Conservation (phyloP, 2,888 invertebrate genomes). For the Tenthredo amoena region DNA sequence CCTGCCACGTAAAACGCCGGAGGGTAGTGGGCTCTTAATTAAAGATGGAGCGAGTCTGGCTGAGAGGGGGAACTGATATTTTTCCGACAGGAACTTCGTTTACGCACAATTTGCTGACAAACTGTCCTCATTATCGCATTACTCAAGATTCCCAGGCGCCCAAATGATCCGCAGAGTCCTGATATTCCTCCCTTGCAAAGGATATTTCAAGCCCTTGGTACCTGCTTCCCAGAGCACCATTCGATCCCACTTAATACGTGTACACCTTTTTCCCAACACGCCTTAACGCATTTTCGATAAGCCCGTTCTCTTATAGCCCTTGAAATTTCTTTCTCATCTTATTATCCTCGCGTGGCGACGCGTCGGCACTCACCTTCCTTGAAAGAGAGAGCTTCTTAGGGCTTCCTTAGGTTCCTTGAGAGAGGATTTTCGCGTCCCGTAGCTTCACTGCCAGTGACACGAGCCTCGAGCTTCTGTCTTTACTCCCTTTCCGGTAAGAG, state of each 20-base stretch:
- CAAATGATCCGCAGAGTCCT: background rate
- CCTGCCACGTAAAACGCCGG: background rate
- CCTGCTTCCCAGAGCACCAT: background rate
- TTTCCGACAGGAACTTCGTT: conserved; percentile 17
- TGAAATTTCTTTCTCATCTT: conserved; percentile 36
- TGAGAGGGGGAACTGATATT: background rate
- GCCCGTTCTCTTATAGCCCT: background rate
- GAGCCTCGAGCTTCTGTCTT: background rate
- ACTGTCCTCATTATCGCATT: conserved; percentile 20
- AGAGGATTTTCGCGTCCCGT: conserved; percentile 15
- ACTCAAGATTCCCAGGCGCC: background rate
- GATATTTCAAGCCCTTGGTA: background rate
- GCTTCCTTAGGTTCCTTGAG: conserved; percentile 16
- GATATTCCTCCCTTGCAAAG: background rate
- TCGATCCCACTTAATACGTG: background rate
- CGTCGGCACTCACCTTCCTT: conserved; percentile 31
- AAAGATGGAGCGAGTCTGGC: background rate
- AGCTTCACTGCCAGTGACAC: background rate
- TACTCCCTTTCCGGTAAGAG: background rate
- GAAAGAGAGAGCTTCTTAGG: conserved; percentile 44
- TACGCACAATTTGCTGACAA: conserved; percentile 38
- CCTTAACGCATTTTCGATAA: conserved; percentile 37
- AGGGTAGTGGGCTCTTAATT: conserved; percentile 4
- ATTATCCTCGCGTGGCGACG: conserved; percentile 25
- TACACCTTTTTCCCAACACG: background rate